Base-by-base conservation (phyloP, 2,113 vertebrate genomes). In the Cochlearius cochlearius region DNA sequence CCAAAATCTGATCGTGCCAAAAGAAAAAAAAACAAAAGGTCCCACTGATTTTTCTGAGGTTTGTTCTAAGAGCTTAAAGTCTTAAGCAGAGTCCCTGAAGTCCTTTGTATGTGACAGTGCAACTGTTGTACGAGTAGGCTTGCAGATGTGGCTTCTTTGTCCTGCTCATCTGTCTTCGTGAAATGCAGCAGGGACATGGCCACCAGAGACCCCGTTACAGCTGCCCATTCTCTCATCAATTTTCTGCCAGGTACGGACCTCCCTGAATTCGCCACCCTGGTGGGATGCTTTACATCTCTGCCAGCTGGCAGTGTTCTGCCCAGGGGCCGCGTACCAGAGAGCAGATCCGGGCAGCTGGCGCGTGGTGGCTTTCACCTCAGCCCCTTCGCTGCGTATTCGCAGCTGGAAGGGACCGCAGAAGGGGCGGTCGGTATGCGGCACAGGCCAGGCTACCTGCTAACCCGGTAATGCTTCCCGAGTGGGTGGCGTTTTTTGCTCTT, bases 341-440 rank as follows among this genome's bases (percentile, higher is more conserved):
- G 58, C 22, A 41, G 25, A 52, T 52, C 29, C 11, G 56, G 52
- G 32, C 9, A 26, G 34, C 12, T 15, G 27, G 45, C 4, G 0
- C 2, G 0, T 2, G 6, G 22, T 59, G 68, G 55, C 19, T 38
- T 90, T 34, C 41, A n/a, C 22, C 3, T 0, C 26, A 47, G 17
- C 11, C 41, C 17, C n/a, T n/a, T 62, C 25, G 4, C 19, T 36
- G 17, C 18, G 2, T 34, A 21, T 15, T 14, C 8, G 1, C 6
- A 3, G 23, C 8, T 52, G 27, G 30, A 52, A 90, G 39, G 41
- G 8, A 6, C 32, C 41, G 38, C 43, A 25, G 27, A 11, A 23
- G 34, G 39, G 32, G n/a, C 34, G 6, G 8, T 9, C 0, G 1
- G 52, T 52, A 4, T 11, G 53, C 38, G 32, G 16, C 38, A 18